Evolutionary conservation across 2,888 invertebrate genomes (phyloP).

Genomic region (Xylota segnis): DNA sequence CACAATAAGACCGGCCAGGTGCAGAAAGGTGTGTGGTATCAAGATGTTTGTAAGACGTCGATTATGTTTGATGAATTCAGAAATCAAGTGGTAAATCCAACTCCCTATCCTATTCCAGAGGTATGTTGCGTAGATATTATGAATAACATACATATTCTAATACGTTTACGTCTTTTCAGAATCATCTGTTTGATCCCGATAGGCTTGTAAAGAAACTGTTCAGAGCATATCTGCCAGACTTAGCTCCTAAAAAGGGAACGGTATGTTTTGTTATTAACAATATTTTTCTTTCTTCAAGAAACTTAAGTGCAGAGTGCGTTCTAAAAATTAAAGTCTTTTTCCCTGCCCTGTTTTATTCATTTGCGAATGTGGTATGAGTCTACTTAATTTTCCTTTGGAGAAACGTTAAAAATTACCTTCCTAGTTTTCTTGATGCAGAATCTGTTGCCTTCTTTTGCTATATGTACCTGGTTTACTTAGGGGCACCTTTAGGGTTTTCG

Average conservation of each 20-base stretch:
- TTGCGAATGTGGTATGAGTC: no score
- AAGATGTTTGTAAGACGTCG: slow-evolving; percentile 80
- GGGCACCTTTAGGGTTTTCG: no score
- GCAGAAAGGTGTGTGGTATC: slow-evolving; percentile 83
- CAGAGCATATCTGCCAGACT: slow-evolving; percentile 78
- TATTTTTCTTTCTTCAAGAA: no score
- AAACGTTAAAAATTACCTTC: no score
- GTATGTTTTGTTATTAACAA: slow-evolving; percentile 14
- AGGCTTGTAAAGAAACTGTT: slow-evolving; percentile 80
- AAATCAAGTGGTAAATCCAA: slow-evolving; percentile 78
- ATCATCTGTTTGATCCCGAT: slow-evolving; percentile 80
- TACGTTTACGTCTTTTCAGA: slow-evolving; percentile 63
- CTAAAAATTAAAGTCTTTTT: no score
- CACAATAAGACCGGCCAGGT: slow-evolving; percentile 83
- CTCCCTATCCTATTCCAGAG: slow-evolving; percentile 80
- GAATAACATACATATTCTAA: not conserved
- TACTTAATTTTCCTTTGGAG: no score
- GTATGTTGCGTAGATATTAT: slow-evolving; percentile 64
- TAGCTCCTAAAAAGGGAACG: not conserved
- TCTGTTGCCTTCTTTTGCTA: no score
- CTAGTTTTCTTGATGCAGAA: no score
- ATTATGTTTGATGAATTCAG: slow-evolving; percentile 81
- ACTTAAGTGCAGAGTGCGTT: no score
- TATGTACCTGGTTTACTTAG: no score
- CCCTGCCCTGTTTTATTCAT: no score